Base-by-base conservation (phyloP, 1,140 invertebrate genomes). In the Maniola jurtina region DNA sequence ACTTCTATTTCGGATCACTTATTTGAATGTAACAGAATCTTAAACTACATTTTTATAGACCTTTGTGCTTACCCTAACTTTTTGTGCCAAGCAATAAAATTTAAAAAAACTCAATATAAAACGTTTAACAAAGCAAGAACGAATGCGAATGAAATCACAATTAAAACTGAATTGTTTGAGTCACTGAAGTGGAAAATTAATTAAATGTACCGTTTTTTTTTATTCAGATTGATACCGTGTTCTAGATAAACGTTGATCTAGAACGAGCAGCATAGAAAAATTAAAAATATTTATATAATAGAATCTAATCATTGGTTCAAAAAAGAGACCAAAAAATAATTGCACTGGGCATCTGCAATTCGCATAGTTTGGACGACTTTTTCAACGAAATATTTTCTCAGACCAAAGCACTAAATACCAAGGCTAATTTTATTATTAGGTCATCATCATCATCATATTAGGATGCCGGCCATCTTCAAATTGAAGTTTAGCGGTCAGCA, bases 101-200 rank as follows among this genome's bases (percentile, higher is more conserved):
- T 34, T 0, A 59, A 38, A 66, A 60, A 55, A 25, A 15, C 57
- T 54, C 64, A 60, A 66, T 35, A 35, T 60, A 40, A 66, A 66
- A 56, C 64, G 48, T n/a, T 11, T 61, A 61, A 67, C 59, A 67
- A 67, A 67, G 54, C 52, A 57, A 10, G 40, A 52, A 57, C 60
- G 60, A 52, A 67, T 66, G 59, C 59, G 61, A 62, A 47, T 52
- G 59, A 62, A 62, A 67, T 62, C 60, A 67, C 66, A 67, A 67
- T 67, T 62, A 62, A 67, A 66, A 62, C 54, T 61, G 65, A 66
- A 66, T 67, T 67, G 60, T 62, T 67, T 34, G 60, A 67, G 45
- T 61, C 61, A 38, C 35, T 67, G 60, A 50, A 67, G 45, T 67
- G 66, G 55, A 67, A 67, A 67, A 67, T 67, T 61, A 67, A 67